These are phyloP conservation scores for Neoaliturus tenellus DNA, from an alignment of 2,888 invertebrate species.

Conservation along the genomic window DNA sequence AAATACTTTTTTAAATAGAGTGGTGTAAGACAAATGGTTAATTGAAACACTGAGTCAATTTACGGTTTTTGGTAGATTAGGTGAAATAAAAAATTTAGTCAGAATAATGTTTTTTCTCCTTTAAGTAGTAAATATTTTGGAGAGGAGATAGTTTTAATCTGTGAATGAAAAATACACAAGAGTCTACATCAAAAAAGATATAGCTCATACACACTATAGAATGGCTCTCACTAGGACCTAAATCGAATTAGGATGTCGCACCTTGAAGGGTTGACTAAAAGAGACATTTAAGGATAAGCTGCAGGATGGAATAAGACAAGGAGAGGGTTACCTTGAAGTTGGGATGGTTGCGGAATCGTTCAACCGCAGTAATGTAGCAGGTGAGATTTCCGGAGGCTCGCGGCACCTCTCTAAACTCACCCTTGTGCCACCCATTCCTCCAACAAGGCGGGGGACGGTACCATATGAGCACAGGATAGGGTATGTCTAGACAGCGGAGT, in stretches of 20 bases:
- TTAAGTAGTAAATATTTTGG: too few relatives aligned
- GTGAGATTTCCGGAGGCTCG: slow-evolving; percentile 72
- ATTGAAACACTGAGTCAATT: too few relatives aligned
- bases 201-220: too few relatives aligned
- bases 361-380: slow-evolving; percentile 74
- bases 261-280: too few relatives aligned
- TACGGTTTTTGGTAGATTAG: too few relatives aligned
- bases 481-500: neutral
- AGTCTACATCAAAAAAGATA: too few relatives aligned
- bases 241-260: too few relatives aligned
- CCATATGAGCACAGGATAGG: neutral
- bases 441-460: neutral
- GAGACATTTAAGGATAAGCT: neutral
- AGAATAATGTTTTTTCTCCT: too few relatives aligned
- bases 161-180: neutral
- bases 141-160: neutral
- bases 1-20: too few relatives aligned
- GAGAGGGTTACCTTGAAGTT: slow-evolving; percentile 70
- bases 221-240: too few relatives aligned
- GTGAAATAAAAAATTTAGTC: too few relatives aligned
- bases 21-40: too few relatives aligned
- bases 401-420: slow-evolving; percentile 66
- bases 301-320: neutral
- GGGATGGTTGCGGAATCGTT: slow-evolving; percentile 70
- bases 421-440: neutral